Base-by-base conservation (phyloP, 37 sponge, comb jelly and placozoan species). In the Haliclona indistincta region DNA sequence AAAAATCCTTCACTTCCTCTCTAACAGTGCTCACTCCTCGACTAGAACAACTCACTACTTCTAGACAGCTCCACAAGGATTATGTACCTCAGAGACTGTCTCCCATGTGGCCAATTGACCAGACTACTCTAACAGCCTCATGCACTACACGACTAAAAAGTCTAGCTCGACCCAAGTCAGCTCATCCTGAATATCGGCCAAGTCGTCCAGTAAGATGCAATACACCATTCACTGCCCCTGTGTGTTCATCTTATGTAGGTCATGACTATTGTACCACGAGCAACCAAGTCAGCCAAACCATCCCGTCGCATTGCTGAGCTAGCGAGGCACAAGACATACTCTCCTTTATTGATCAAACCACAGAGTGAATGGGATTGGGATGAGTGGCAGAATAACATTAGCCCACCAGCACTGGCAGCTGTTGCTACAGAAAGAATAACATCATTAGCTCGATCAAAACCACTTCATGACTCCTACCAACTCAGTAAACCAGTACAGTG, bases 281-380 rank as follows among this genome's bases (percentile, higher is more conserved):
- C 71, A 41, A 69, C 86, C 13, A 43, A 84, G 22, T 47, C 60
- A 8, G 86, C 69, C 5, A 3, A 10, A 34, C 71, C 91, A 22
- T 36, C 82, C 19, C n/a, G 53, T 19, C 56, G 81, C 2, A 25
- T 84, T 11, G 3, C 0, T 34, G 28, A 74, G 6, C 69, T 90
- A 35, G 67, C 91, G 0, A 13, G 39, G 0, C 91, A 81, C 81
- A 90, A 90, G 67, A 85, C 81, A 2, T 81, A 63, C 44, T 78
- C 81, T 0, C 78, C 77, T 1, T 74, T 81, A 25, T 78, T 40
- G 15, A 85, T 90, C 71, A 81, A 70, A 53, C 54, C 53, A 0
- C 54, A 78, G 68, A 81, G 73, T 44, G 86, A 82, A 34, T 90
- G 91, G 91, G 91, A 90, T 26, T 90, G 91, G 91, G 72, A 83